Evolutionary conservation across 2,113 vertebrate genomes (phyloP), one percentile per base, ranked within the genome.

Genomic region (Ctenomys sociabilis): DNA sequence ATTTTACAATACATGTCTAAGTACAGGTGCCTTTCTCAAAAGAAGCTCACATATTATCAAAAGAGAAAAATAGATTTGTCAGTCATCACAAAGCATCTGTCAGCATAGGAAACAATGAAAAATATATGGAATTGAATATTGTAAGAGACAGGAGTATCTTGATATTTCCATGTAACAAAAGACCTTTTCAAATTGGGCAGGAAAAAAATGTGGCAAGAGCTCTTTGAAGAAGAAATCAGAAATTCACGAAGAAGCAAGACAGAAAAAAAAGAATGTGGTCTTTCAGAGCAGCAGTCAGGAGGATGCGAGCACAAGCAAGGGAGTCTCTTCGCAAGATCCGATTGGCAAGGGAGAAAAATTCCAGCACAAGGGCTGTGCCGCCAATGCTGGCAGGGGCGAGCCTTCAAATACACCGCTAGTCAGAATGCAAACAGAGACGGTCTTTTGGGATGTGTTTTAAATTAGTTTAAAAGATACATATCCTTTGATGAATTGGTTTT

Each of bases 381-480:
- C 66, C 40, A 45, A 43, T 75, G 73, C 64, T 94, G 64, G 64
- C 85, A 90, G 40, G 40, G 66, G 21, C 1, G 30, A 30, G 22
- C 26, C 28, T 49, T 87, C 13, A 4, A 30, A 35, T 17, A 70
- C 2, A 75, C 49, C 16, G 12, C 61, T 85, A 52, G 40, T 88
- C 59, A 88, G 37, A 63, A 82, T 68, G 40, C 28, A 95, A 82
- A 80, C 54, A 70, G n/a, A 43, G 63, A 54, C 6, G 43, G 77
- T 82, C 21, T 84, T 91, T 66, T 63, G 35, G 77, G 95, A 94
- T 86, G 5, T n/a, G 52, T n/a, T 82, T 88, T 81, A 57, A 77
- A 88, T 95, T 78, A 68, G 61, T 61, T 88, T 83, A 66, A 93
- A 88, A 91, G 83, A 37, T 63, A 43, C 8, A 19, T 68, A 63